Percentiles rank a stretch among this genome's conserved stretches.
Conservation (phyloP, 1,140 invertebrate species). For the Bombus ignitus region DNA sequence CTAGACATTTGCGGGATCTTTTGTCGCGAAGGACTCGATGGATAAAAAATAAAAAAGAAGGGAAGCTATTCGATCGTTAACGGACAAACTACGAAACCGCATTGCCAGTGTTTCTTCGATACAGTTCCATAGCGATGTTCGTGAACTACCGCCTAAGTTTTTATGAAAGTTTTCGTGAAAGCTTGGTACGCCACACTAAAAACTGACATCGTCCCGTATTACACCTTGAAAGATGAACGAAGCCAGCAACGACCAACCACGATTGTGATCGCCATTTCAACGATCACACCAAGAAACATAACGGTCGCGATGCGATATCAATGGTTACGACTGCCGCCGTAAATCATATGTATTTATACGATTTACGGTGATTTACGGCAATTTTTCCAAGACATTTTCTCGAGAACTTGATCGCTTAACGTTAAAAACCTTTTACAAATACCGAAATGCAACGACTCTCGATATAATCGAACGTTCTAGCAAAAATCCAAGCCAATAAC, state of each 20-base stretch:
- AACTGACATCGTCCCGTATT: background rate
- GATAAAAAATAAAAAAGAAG: background rate
- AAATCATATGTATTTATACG: background rate
- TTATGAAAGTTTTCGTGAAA: slow-evolving; percentile 20
- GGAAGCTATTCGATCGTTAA: slow-evolving; percentile 23
- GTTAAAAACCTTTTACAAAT: too few species aligned
- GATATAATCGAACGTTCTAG: background rate
- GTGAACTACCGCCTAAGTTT: too few species aligned
- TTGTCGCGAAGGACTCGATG: background rate
- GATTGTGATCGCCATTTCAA: too few species aligned
- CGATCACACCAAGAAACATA: too few species aligned
- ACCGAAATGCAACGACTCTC: background rate
- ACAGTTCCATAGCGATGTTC: background rate
- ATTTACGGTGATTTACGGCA: too few species aligned
- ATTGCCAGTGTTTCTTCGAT: background rate
- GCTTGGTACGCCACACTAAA: slow-evolving; percentile 14
- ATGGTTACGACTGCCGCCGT: too few species aligned
- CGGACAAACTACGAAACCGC: slow-evolving; percentile 4
- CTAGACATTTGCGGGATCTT: background rate
- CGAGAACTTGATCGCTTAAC: too few species aligned
- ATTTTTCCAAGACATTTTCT: background rate
- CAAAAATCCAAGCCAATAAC: background rate
- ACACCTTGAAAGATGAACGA: background rate
- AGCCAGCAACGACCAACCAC: background rate
- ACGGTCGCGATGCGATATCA: too few species aligned